These are phyloP conservation scores for Anguilla japonica DNA, from an alignment of 2,113 vertebrate species.

Conservation along the genomic window DNA sequence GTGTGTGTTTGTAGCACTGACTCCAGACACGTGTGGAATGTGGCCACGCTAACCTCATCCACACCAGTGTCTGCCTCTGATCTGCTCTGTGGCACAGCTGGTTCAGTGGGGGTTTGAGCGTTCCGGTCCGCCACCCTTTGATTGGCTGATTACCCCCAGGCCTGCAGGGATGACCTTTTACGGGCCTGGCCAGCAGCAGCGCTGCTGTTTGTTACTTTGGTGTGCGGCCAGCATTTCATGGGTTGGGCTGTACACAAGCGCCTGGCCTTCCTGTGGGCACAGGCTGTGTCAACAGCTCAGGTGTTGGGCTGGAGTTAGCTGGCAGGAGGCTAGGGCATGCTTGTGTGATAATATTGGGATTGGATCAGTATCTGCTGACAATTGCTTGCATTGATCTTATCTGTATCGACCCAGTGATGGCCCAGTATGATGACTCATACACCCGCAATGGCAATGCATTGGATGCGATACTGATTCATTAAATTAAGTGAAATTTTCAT, in stretches of 20 bases:
- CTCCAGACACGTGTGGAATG: constrained; percentile 16
- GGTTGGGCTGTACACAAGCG: background rate
- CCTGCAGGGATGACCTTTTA: background rate
- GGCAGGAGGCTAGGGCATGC: background rate
- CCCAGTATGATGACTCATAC: background rate
- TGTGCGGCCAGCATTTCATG: background rate
- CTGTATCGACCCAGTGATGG: background rate
- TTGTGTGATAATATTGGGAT: background rate
- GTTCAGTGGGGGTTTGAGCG: background rate
- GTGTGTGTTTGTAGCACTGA: background rate
- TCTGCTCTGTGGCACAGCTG: background rate
- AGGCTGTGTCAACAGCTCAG: background rate
- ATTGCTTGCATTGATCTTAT: background rate
- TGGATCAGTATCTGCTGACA: background rate
- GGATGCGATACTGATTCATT: no score
- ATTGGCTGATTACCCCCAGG: constrained; percentile 12
- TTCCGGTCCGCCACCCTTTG: background rate
- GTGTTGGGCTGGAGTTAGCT: background rate
- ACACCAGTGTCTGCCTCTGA: background rate
- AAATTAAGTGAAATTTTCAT: no score
- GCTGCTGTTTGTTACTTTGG: background rate
- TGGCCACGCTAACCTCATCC: constrained; percentile 14
- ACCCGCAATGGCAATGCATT: no score
- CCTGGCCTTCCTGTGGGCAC: background rate
- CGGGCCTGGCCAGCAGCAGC: background rate